Conservation (phyloP, 2,888 invertebrate species). For the Mantis religiosa region DNA sequence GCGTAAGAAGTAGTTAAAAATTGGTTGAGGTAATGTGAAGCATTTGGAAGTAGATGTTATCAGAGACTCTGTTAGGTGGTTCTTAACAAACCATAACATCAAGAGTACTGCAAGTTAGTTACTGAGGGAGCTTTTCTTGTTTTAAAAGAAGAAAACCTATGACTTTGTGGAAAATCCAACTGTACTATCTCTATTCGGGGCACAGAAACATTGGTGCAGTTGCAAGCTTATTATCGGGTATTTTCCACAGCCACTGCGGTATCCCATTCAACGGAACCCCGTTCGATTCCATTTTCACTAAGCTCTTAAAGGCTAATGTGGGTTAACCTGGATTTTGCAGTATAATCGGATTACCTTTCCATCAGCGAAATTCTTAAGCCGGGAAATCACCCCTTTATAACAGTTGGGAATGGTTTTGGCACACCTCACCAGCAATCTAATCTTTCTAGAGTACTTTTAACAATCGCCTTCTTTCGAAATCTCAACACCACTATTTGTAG, state of each 20-base stretch:
- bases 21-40: too few relatives aligned
- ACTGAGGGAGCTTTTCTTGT: too few relatives aligned
- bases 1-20: too few relatives aligned
- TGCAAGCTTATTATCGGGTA: not conserved
- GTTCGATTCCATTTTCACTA: not conserved
- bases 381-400: not conserved
- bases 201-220: not conserved
- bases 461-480: too few relatives aligned
- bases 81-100: too few relatives aligned
- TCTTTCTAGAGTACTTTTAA: too few relatives aligned
- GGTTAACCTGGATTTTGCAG: not conserved
- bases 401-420: not conserved
- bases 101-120: too few relatives aligned
- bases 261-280: not conserved
- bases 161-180: not conserved
- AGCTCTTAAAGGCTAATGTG: not conserved
- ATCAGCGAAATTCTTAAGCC: not conserved
- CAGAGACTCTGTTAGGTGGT: too few relatives aligned
- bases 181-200: too few relatives aligned
- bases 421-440: not conserved
- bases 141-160: too few relatives aligned
- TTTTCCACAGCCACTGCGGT: not conserved
- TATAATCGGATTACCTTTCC: not conserved
- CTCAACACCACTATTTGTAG: too few relatives aligned
- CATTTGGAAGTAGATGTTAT: too few relatives aligned